Evolutionary conservation across 2,888 invertebrate genomes (phyloP).

Genomic region (Melangyna quadrimaculata): DNA sequence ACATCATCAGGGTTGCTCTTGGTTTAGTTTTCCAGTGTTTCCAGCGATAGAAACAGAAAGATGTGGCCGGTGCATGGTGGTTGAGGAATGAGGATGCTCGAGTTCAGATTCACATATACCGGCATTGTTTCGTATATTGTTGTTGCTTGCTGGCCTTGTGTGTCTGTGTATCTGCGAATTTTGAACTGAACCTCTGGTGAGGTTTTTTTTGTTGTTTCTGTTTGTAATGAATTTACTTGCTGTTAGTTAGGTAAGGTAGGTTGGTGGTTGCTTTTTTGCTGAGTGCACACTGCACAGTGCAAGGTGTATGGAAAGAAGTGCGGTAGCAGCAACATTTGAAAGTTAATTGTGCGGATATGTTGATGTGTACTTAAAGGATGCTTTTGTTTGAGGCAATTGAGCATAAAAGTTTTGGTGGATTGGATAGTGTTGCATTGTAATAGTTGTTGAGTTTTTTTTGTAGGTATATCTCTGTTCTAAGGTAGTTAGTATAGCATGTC

Average conservation of each 20-base stretch:
- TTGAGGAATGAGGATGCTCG: conserved; percentile 34
- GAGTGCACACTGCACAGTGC: too few species aligned
- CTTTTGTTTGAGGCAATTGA: conserved; percentile 65
- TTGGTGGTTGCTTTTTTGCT: too few species aligned
- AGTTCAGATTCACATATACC: too few species aligned
- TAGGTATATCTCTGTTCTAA: background rate
- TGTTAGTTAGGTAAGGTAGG: too few species aligned
- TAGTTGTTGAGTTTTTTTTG: background rate
- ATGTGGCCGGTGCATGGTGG: conserved; percentile 1
- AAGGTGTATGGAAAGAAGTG: conserved; percentile 51
- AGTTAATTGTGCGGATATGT: conserved; percentile 69
- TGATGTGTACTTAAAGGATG: conserved; percentile 66
- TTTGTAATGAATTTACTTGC: conserved; percentile 21
- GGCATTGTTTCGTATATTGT: conserved; percentile 50
- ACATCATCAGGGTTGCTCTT: conserved; percentile 52
- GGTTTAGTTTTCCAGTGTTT: conserved; percentile 3
- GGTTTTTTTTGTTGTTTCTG: conserved; percentile 4
- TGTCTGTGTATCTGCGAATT: conserved; percentile 10
- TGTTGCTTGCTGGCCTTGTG: conserved; percentile 23
- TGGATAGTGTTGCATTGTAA: conserved; percentile 40
- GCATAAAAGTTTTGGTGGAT: conserved; percentile 37
- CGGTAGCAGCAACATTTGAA: conserved; percentile 51
- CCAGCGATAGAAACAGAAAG: background rate
- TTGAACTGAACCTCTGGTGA: conserved; percentile 44
- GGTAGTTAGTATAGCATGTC: background rate